phyloP scores from a whole-genome alignment of 2,113 vertebrate species.

The Sclerurus mexicanus region DNA sequence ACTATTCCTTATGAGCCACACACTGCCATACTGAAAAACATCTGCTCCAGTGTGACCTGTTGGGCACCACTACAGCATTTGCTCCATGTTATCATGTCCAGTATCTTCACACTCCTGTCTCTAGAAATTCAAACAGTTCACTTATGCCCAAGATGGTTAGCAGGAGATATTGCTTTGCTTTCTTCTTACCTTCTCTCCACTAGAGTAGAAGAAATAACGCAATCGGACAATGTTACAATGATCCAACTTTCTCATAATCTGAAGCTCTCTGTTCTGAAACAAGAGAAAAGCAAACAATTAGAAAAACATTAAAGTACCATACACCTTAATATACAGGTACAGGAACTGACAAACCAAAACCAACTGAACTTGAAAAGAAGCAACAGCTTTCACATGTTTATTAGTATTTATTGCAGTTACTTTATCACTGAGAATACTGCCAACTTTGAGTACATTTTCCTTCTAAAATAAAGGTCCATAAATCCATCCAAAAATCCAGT shows the following conservation, averaged over 20 bases:
- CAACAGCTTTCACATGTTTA: neutral
- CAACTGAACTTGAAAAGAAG: neutral
- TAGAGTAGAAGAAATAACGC: constrained; percentile 99
- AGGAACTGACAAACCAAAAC: neutral
- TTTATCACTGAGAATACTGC: neutral
- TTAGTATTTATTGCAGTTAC: neutral
- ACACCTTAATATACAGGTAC: neutral
- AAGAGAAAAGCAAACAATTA: constrained; percentile 36
- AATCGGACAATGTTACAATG: constrained; percentile 99
- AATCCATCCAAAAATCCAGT: neutral
- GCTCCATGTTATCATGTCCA: accelerated
- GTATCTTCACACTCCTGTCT: neutral
- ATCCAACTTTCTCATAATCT: constrained; percentile 99
- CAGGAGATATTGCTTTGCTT: neutral
- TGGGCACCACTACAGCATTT: neutral
- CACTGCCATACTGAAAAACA: neutral
- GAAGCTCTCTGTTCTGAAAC: constrained; percentile 95
- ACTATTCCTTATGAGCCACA: neutral
- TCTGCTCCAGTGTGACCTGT: neutral
- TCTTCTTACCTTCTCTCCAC: constrained; percentile 93
- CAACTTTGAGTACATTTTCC: neutral
- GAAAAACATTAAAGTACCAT: neutral
- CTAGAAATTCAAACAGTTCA: neutral
- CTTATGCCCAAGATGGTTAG: neutral
- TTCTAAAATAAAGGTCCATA: neutral